Evolutionary conservation across 2,113 vertebrate genomes (phyloP).

Genomic region (Lagenorhynchus albirostris): DNA sequence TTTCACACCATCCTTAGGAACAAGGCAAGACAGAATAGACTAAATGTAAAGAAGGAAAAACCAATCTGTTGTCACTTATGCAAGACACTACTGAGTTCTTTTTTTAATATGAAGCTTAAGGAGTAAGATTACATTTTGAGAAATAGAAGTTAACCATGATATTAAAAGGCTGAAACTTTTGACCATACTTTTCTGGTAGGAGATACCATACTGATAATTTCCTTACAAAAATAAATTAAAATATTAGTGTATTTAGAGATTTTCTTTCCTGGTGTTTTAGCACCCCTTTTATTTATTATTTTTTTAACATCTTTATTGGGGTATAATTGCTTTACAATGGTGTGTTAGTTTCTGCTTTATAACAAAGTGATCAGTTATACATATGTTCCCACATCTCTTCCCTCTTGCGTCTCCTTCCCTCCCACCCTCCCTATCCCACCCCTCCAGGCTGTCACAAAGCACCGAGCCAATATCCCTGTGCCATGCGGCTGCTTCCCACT

Average conservation of each 20-base stretch:
- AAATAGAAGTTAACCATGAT: background rate
- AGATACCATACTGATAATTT: background rate
- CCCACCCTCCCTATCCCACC: too few relatives aligned
- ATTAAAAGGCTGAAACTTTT: background rate
- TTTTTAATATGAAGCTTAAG: background rate
- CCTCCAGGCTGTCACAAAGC: too few relatives aligned
- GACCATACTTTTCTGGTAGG: background rate
- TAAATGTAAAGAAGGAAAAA: constrained; percentile 11
- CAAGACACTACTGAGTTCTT: background rate
- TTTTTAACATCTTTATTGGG: too few relatives aligned
- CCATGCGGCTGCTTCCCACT: too few relatives aligned
- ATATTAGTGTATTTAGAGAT: background rate
- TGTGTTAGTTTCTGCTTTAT: too few relatives aligned
- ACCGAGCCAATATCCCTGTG: too few relatives aligned
- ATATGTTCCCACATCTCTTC: too few relatives aligned
- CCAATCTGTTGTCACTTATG: background rate
- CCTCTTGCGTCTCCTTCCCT: too few relatives aligned
- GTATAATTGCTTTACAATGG: too few relatives aligned
- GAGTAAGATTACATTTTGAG: background rate
- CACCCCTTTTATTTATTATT: background rate
- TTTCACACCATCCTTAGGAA: background rate
- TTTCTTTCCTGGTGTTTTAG: background rate
- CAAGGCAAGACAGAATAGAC: background rate
- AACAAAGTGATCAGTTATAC: too few relatives aligned
- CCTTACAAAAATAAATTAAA: background rate